These are phyloP conservation scores for Pipa parva DNA, from an alignment of 2,113 vertebrate genomes.

Conservation along the genomic window DNA sequence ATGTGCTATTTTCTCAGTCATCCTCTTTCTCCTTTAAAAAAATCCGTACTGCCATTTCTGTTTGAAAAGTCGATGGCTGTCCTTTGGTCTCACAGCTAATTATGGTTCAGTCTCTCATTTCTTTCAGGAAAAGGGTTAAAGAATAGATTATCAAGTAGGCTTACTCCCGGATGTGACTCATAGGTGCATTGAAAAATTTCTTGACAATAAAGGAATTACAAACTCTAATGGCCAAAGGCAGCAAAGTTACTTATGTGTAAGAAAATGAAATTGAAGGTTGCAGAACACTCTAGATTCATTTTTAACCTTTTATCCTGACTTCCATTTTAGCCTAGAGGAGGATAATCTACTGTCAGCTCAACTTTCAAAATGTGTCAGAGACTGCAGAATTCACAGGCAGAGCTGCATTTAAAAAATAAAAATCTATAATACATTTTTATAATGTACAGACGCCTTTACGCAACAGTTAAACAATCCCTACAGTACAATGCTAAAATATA, in stretches of 20 bases:
- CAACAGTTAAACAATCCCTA: too few relatives aligned
- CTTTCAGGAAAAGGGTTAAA: not conserved
- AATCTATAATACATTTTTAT: too few relatives aligned
- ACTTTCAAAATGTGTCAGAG: not conserved
- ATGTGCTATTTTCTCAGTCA: not conserved
- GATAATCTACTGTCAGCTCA: constrained; percentile 30
- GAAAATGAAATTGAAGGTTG: constrained; percentile 39
- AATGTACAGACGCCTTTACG: too few relatives aligned
- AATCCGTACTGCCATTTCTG: not conserved
- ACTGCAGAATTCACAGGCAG: not conserved
- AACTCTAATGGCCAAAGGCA: constrained; percentile 28
- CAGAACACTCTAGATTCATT: constrained; percentile 9
- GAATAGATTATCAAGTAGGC: constrained; percentile 10
- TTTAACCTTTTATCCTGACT: constrained; percentile 25
- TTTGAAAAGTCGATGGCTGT: not conserved
- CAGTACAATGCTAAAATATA: too few relatives aligned
- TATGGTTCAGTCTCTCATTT: not conserved
- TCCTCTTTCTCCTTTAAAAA: not conserved
- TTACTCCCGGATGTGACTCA: constrained; percentile 14
- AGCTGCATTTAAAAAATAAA: not conserved
- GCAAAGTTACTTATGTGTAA: constrained; percentile 29
- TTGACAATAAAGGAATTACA: constrained; percentile 22
- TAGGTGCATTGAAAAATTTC: constrained; percentile 12
- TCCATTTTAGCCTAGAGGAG: constrained; percentile 22
- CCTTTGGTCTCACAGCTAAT: not conserved